These are phyloP conservation scores for Chrysopa pallens DNA, from an alignment of 1,140 invertebrate species.

Conservation along the genomic window DNA sequence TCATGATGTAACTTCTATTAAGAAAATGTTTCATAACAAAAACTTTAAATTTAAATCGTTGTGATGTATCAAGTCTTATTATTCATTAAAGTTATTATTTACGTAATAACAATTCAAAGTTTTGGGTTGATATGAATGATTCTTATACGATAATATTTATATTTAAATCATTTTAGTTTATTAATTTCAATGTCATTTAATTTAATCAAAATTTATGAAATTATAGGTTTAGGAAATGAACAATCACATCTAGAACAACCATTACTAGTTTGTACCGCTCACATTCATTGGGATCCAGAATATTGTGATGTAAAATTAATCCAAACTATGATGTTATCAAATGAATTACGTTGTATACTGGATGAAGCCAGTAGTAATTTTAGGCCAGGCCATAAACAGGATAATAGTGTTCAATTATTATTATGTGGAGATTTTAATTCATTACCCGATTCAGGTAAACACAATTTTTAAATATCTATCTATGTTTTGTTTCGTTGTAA, in stretches of 20 bases:
- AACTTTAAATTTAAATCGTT: too few species aligned
- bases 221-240: constrained; percentile 49
- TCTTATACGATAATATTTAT: too few species aligned
- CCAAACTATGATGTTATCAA: constrained; percentile 98
- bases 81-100: too few species aligned
- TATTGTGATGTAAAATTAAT: constrained; percentile 99
- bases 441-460: constrained; percentile 84
- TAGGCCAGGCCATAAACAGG: constrained; percentile 38
- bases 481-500: too few species aligned
- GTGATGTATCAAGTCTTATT: too few species aligned
- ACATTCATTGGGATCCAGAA: constrained; percentile 99
- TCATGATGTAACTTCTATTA: too few species aligned
- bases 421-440: constrained; percentile 99
- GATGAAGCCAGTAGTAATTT: constrained; percentile 52
- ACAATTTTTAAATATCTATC: constrained; percentile 1
- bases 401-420: constrained; percentile 79
- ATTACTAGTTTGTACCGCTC: constrained; percentile 89
- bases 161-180: neutral
- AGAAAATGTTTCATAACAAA: too few species aligned
- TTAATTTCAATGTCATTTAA: too few species aligned
- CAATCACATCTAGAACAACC: constrained; percentile 61
- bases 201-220: neutral
- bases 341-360: constrained; percentile 70
- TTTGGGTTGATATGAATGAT: too few species aligned
- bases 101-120: too few species aligned